Percentiles rank a stretch among this genome's conserved stretches.
phyloP scores from a whole-genome alignment of 2,113 vertebrate species.

The Emydocephalus ijimae region DNA sequence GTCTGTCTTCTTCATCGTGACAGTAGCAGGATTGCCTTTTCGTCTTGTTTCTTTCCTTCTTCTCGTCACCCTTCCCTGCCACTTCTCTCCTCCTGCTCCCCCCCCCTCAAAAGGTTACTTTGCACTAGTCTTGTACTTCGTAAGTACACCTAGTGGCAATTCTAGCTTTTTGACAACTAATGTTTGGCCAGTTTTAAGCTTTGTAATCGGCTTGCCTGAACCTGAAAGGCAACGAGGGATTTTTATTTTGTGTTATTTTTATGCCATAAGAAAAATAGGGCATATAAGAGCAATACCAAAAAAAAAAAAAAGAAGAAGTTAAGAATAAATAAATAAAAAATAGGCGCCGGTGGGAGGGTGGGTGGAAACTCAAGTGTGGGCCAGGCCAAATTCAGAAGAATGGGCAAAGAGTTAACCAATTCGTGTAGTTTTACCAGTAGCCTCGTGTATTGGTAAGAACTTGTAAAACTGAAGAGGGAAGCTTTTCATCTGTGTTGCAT shows the following conservation, averaged over 20 bases:
- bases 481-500: conserved; percentile 85
- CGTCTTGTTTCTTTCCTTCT: conserved; percentile 50
- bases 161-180: conserved; percentile 68
- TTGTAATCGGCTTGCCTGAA: conserved; percentile 51
- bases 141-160: conserved; percentile 70
- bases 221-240: conserved; percentile 29
- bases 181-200: conserved; percentile 68
- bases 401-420: conserved; percentile 71
- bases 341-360: conserved; percentile 23
- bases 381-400: conserved; percentile 46
- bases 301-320: neutral
- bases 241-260: neutral
- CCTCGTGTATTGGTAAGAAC: conserved; percentile 81
- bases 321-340: too few relatives aligned
- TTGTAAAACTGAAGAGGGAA: conserved; percentile 80
- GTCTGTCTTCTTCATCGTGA: conserved; percentile 74
- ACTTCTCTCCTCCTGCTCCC: neutral
- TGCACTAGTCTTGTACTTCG: conserved; percentile 72
- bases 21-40: conserved; percentile 70
- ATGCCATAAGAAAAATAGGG: conserved; percentile 55
- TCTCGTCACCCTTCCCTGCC: neutral
- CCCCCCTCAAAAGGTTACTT: conserved; percentile 46
- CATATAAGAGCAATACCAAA: conserved; percentile 70
- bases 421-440: conserved; percentile 83
- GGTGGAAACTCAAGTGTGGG: conserved; percentile 28